These are phyloP conservation scores for Cettia cetti DNA, from an alignment of 2,113 vertebrate species.

Conservation along the genomic window DNA sequence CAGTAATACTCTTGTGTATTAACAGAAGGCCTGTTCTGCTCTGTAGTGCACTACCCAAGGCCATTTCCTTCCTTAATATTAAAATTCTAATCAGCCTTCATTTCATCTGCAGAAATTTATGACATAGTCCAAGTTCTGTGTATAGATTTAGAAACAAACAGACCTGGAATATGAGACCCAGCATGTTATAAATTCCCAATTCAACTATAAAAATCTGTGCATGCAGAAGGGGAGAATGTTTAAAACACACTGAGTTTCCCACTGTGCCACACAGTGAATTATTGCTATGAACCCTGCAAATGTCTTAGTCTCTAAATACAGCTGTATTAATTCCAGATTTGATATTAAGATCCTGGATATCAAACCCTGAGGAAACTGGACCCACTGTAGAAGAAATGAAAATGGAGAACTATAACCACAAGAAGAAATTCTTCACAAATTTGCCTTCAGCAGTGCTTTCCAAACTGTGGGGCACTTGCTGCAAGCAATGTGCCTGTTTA, in stretches of 20 bases:
- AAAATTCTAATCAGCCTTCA: slow-evolving; percentile 40
- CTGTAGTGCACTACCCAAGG: background rate
- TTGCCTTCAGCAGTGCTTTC: background rate
- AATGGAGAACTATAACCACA: background rate
- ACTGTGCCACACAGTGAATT: background rate
- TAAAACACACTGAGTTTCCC: background rate
- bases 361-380: background rate
- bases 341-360: background rate
- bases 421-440: background rate
- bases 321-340: background rate
- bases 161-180: background rate
- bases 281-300: background rate
- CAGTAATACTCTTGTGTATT: slow-evolving; percentile 39
- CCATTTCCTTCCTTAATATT: slow-evolving; percentile 57
- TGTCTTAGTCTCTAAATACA: background rate
- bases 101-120: slow-evolving; percentile 27
- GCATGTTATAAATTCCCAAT: background rate
- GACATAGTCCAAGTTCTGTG: background rate
- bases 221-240: background rate
- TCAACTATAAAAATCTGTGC: background rate
- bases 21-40: slow-evolving; percentile 47
- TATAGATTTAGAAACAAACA: background rate
- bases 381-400: background rate
- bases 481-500: background rate
- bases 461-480: background rate